Conservation (phyloP, 1,140 invertebrate species). For the Zaprionus tsacasi region DNA sequence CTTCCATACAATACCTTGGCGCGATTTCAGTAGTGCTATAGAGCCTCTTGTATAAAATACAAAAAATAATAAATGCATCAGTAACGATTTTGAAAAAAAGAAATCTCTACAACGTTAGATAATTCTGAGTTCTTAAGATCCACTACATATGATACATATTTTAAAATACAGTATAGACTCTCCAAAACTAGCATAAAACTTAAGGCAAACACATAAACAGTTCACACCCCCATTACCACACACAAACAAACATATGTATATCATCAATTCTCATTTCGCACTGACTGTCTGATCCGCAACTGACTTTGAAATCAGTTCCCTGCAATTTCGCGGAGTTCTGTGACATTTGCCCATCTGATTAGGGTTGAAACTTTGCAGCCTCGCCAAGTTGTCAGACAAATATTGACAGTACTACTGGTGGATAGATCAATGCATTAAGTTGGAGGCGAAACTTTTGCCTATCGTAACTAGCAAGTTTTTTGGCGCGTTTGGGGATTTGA, state of each 20-base stretch:
- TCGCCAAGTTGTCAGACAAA: conserved; percentile 72
- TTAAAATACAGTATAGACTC: too few species aligned
- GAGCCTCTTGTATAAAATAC: too few species aligned
- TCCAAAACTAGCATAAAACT: too few species aligned
- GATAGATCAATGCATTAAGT: conserved; percentile 78
- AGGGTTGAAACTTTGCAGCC: conserved; percentile 63
- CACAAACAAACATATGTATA: not conserved
- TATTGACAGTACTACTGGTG: conserved; percentile 55
- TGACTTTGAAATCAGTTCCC: conserved; percentile 22
- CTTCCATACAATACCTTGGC: too few species aligned
- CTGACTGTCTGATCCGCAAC: conserved; percentile 14
- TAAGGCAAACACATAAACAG: not conserved
- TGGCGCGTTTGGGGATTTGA: conserved; percentile 45
- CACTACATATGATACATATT: too few species aligned
- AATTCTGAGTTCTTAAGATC: too few species aligned
- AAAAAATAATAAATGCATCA: too few species aligned
- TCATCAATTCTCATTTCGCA: conserved; percentile 5
- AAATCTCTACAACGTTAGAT: too few species aligned
- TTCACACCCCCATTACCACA: not conserved
- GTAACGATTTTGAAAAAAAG: too few species aligned
- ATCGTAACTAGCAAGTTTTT: conserved; percentile 28
- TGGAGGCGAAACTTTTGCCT: conserved; percentile 50
- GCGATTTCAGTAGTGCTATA: too few species aligned
- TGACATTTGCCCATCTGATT: conserved; percentile 71
- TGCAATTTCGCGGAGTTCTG: conserved; percentile 28